Percentiles rank a stretch among this genome's conserved stretches.
Conservation (phyloP, 2,797 vertebrate species). For the Simalia tracyae region DNA sequence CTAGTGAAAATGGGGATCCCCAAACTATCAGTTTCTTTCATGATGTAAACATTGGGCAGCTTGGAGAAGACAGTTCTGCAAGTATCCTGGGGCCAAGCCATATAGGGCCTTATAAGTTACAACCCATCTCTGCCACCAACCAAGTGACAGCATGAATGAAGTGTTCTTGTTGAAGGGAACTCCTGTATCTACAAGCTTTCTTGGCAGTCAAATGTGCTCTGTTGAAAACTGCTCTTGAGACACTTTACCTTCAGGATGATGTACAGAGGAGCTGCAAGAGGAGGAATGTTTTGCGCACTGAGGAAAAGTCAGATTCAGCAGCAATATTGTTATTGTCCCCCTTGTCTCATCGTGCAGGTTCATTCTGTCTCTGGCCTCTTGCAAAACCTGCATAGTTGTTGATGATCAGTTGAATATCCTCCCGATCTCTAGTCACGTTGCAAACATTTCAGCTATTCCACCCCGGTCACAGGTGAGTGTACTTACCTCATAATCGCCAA, state of each 20-base stretch:
- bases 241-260: background rate
- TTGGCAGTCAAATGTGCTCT: background rate
- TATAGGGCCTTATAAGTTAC: background rate
- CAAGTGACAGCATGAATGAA: background rate
- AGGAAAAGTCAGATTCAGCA: too few species aligned
- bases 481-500: background rate
- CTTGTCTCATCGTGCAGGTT: slow-evolving; percentile 78
- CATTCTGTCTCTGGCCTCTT: slow-evolving; percentile 91
- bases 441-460: slow-evolving; percentile 86
- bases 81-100: background rate
- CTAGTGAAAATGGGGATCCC: background rate
- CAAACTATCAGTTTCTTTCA: background rate
- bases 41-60: background rate
- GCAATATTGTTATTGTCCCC: background rate
- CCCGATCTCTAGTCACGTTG: slow-evolving; percentile 89
- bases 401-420: slow-evolving; percentile 95
- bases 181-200: background rate
- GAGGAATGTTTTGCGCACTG: background rate
- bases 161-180: background rate
- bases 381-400: slow-evolving; percentile 92
- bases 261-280: background rate
- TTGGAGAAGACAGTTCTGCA: background rate
- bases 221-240: background rate
- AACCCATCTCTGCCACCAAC: background rate
- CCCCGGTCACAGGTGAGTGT: slow-evolving; percentile 83